These are phyloP conservation scores for Telmatochromis sp. DNA, from an alignment of 2,113 vertebrate species.

Conservation along the genomic window DNA sequence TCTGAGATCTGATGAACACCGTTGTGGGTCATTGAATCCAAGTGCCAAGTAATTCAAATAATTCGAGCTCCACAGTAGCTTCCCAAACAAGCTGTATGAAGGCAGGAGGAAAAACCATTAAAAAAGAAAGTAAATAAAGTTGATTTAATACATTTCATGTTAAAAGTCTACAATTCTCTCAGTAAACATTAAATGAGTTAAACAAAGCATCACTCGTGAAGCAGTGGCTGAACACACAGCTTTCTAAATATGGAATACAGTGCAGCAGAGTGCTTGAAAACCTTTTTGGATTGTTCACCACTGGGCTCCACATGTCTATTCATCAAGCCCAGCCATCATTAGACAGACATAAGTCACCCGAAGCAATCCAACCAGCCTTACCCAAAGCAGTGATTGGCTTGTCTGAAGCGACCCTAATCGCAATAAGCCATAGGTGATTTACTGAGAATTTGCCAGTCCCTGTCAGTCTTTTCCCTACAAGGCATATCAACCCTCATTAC, in stretches of 20 bases:
- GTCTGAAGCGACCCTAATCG: not conserved
- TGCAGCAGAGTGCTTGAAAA: not conserved
- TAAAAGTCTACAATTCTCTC: not conserved
- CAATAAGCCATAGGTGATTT: slow-evolving; percentile 6
- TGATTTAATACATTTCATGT: not conserved
- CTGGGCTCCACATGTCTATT: not conserved
- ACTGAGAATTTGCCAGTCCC: not conserved
- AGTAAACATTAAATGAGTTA: not conserved
- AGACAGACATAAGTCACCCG: not conserved
- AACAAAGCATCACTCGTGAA: not conserved
- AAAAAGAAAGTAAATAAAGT: not conserved
- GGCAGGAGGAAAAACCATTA: not conserved
- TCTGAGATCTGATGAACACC: slow-evolving; percentile 10
- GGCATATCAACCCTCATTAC: not conserved
- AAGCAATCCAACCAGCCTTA: not conserved
- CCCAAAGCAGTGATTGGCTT: not conserved
- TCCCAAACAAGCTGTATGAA: not conserved
- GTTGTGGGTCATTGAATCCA: not conserved
- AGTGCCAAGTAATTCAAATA: not conserved
- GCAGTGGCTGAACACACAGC: not conserved
- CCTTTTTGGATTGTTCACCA: not conserved
- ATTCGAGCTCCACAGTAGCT: not conserved
- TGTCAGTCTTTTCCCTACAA: not conserved
- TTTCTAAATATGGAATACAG: not conserved
- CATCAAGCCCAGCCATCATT: not conserved